phyloP scores from a whole-genome alignment of 2,113 vertebrate species.

The Salvelinus fontinalis region DNA sequence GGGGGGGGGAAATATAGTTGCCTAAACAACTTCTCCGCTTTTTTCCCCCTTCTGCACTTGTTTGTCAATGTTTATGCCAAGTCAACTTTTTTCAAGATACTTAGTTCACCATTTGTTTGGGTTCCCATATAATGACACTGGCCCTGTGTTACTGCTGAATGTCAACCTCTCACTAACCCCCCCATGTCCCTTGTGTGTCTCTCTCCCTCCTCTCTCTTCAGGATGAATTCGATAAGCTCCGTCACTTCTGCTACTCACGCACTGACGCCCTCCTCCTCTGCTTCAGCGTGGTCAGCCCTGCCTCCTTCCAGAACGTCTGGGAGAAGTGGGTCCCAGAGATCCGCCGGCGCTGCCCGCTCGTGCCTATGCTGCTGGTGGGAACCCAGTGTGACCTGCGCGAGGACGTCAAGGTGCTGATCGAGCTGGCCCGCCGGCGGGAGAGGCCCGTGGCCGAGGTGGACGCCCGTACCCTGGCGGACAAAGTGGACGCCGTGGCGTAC shows the following conservation, averaged over 20 bases:
- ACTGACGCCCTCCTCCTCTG: slow-evolving; percentile 81
- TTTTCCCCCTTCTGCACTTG: no score
- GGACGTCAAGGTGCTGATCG: slow-evolving; percentile 81
- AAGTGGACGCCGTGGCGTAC: slow-evolving; percentile 76
- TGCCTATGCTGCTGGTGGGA: slow-evolving; percentile 79
- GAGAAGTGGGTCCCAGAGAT: slow-evolving; percentile 84
- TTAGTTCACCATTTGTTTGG: no score
- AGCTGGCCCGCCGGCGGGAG: slow-evolving; percentile 74
- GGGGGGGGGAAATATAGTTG: no score
- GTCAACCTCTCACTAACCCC: not conserved
- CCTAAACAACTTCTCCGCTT: no score
- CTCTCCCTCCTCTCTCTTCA: slow-evolving; percentile 40
- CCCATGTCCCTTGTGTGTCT: not conserved
- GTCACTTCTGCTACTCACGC: slow-evolving; percentile 82
- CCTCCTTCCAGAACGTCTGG: slow-evolving; percentile 82
- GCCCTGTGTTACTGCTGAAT: no score
- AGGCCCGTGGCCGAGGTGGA: slow-evolving; percentile 71
- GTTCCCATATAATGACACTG: no score
- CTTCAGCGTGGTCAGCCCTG: slow-evolving; percentile 84
- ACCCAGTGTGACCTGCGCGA: slow-evolving; percentile 83
- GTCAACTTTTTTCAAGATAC: no score
- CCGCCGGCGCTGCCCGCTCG: slow-evolving; percentile 74
- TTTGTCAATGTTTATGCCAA: no score
- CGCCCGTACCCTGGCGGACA: slow-evolving; percentile 71
- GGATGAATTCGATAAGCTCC: slow-evolving; percentile 85